Evolutionary conservation across 2,888 invertebrate genomes (phyloP), one percentile per base, ranked within the genome.

Genomic region (Apotomis betuletana): DNA sequence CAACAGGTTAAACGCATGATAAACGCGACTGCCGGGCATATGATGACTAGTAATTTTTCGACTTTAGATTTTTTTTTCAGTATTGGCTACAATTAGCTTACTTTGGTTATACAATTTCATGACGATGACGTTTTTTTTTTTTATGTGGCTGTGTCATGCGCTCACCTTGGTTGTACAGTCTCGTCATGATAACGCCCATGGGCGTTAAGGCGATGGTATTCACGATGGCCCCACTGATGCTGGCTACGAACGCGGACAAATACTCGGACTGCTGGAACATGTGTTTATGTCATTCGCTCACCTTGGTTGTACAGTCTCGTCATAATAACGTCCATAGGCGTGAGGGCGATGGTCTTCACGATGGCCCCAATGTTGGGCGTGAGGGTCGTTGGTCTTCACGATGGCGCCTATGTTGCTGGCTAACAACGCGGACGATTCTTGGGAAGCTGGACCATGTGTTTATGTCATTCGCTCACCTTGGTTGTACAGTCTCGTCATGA

Each of bases 281-380:
- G 27, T 27, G n/a, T n/a, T n/a, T 2, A 2, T 27, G 27, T 27
- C 27, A 27, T 27, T 27, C 27, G 27, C 51, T 64, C 85, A 94
- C 96, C 96, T 94, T 98, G 98, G 88, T 98, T 98, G 83, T 97
- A 98, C 27, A 98, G 94, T 67, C 98, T 94, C 0, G 98, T 98
- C 75, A 97, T 96, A 71, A 98, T 95, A 5, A 98, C 97, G 88
- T 98, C 98, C 85, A 98, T 97, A 0, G 98, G 98, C 3, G 97
- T 97, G 89, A 98, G 96, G 58, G 95, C 94, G 5, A 96, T 81
- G 0, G 97, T 96, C 80, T 98, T 96, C 4, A 96, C 94, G 9
- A 96, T 89, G 0, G 98, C 98, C 3, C 97, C 97, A 51, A 97
- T 90, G 83, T n/a, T n/a, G n/a, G 98, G 98, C 3, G 97, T 97